Conservation (phyloP, 2,888 invertebrate species). For the Drosophila emarginata region DNA sequence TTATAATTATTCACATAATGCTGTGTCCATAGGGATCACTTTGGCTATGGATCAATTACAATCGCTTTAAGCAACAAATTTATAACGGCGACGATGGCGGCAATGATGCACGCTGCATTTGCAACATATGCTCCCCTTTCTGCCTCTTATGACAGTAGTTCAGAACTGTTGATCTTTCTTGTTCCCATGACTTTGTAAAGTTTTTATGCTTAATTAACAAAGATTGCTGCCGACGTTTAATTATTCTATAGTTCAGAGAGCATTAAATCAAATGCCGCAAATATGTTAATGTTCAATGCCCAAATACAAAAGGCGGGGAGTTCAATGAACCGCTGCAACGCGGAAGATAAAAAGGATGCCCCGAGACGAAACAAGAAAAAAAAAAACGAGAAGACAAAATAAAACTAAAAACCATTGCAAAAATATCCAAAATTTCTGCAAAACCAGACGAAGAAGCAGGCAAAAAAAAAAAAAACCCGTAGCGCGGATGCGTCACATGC, state of each 20-base stretch:
- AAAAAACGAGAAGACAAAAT: background rate
- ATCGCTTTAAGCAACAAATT: constrained; percentile 58
- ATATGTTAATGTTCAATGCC: constrained; percentile 61
- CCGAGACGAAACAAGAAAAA: constrained; percentile 64
- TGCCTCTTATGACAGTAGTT: constrained; percentile 39
- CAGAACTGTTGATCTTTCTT: constrained; percentile 44
- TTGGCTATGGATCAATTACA: constrained; percentile 2
- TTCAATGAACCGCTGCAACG: constrained; percentile 70
- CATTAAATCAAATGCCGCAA: constrained; percentile 67
- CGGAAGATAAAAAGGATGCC: constrained; percentile 78
- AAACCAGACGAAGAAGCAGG: constrained; percentile 31
- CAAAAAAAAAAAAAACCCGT: constrained; percentile 1
- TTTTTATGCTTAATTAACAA: constrained; percentile 71
- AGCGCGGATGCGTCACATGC: constrained; percentile 67
- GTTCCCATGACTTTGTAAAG: constrained; percentile 67
- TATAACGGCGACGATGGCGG: constrained; percentile 60
- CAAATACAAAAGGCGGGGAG: constrained; percentile 35
- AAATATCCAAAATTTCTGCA: constrained; percentile 71
- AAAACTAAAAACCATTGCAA: constrained; percentile 38
- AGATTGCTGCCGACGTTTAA: constrained; percentile 67
- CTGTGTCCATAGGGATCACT: constrained; percentile 12
- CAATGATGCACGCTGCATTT: constrained; percentile 64
- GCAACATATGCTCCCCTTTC: constrained; percentile 57
- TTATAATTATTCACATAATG: constrained; percentile 54
- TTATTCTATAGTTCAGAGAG: constrained; percentile 50